Percentiles rank a stretch among this genome's conserved stretches.
These are phyloP conservation scores for Agrilus mali DNA, from an alignment of 2,888 invertebrate species.

Conservation along the genomic window DNA sequence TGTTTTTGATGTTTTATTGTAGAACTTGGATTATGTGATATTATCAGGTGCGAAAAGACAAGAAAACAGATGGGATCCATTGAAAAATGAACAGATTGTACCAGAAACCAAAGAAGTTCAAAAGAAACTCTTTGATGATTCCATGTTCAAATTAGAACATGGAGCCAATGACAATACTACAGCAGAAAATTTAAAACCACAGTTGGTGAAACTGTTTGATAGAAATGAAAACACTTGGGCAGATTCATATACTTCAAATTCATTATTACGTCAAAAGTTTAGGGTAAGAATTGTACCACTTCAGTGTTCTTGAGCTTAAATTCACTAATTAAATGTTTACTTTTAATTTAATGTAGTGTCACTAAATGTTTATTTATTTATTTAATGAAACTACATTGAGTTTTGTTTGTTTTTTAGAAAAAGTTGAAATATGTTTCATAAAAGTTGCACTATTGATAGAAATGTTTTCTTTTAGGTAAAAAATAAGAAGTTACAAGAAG, in stretches of 20 bases:
- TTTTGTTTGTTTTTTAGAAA: no score
- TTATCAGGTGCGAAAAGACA: constrained; percentile 90
- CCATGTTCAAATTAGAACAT: constrained; percentile 97
- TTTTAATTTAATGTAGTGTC: no score
- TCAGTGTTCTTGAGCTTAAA: background rate
- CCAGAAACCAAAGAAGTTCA: constrained; percentile 86
- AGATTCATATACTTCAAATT: constrained; percentile 89
- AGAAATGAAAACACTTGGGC: constrained; percentile 74
- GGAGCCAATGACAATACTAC: constrained; percentile 64
- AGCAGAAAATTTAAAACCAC: constrained; percentile 57
- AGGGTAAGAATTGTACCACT: constrained; percentile 45
- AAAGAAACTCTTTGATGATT: constrained; percentile 82
- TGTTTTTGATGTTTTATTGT: constrained; percentile 22
- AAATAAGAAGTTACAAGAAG: constrained; percentile 62
- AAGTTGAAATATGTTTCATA: no score
- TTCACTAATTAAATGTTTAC: constrained; percentile 5
- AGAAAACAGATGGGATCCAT: constrained; percentile 97
- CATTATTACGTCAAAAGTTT: constrained; percentile 69
- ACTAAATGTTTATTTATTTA: no score
- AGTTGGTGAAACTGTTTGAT: constrained; percentile 62
- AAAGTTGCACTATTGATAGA: no score
- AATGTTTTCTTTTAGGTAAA: constrained; percentile 39
- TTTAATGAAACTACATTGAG: no score
- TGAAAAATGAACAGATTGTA: constrained; percentile 86
- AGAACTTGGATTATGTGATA: constrained; percentile 95